A percentile compares a stretch with the other conserved stretches of the same genome.
phyloP scores from a whole-genome alignment of 2,888 invertebrate species.

The Autographa pulchrina region DNA sequence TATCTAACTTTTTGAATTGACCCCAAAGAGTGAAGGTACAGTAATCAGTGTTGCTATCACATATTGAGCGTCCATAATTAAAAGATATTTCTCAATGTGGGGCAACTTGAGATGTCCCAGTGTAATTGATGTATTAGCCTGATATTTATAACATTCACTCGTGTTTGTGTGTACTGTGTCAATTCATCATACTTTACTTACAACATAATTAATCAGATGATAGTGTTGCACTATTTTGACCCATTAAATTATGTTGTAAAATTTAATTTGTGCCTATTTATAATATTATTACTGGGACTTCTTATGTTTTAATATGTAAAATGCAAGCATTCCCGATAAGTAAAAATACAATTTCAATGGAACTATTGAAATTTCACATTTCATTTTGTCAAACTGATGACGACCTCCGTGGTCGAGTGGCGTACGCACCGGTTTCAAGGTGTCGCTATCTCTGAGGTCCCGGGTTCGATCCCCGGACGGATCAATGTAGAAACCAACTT shows the following conservation, averaged over 20 bases:
- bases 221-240: constrained; percentile 41
- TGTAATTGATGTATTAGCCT: constrained; percentile 46
- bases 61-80: constrained; percentile 24
- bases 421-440: no score
- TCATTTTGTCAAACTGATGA: no score
- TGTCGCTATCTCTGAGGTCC: no score
- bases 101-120: constrained; percentile 47
- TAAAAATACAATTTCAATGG: not conserved
- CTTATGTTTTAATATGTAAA: not conserved
- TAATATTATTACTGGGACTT: constrained; percentile 20
- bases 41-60: not conserved
- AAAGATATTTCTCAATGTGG: constrained; percentile 41
- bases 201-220: constrained; percentile 51
- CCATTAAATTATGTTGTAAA: constrained; percentile 23
- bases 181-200: constrained; percentile 60
- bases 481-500: no score
- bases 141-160: constrained; percentile 48
- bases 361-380: no score
- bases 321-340: not conserved
- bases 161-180: constrained; percentile 32
- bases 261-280: constrained; percentile 21
- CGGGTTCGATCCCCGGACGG: no score
- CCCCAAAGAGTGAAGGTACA: not conserved
- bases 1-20: no score
- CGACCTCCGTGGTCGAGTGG: no score